phyloP scores from a whole-genome alignment of 2,797 vertebrate species.

The Nyctibius grandis region DNA sequence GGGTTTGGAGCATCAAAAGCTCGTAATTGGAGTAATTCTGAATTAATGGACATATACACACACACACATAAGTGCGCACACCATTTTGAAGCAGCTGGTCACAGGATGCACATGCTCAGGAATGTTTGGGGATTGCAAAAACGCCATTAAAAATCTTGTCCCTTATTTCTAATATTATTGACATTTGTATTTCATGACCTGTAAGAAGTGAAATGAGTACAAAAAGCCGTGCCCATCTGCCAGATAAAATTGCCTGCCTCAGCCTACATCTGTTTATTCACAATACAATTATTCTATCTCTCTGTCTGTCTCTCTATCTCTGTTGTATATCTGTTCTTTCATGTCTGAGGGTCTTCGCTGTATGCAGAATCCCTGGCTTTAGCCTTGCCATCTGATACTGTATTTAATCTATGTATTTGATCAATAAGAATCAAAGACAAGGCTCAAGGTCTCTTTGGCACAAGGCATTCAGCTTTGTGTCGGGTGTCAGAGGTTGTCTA shows the following conservation, averaged over 20 bases:
- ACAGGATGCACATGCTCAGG: slow-evolving; percentile 77
- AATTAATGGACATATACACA: slow-evolving; percentile 91
- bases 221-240: slow-evolving; percentile 33
- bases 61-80: background rate
- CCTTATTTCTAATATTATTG: background rate
- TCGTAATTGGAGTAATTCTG: slow-evolving; percentile 99
- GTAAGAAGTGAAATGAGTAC: slow-evolving; percentile 18
- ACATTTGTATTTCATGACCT: slow-evolving; percentile 47
- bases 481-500: slow-evolving; percentile 52
- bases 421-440: slow-evolving; percentile 70
- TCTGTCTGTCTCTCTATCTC: slow-evolving; percentile 4
- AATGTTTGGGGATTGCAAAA: slow-evolving; percentile 77
- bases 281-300: background rate
- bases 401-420: slow-evolving; percentile 69
- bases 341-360: slow-evolving; percentile 26
- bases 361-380: slow-evolving; percentile 40
- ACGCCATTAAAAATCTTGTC: slow-evolving; percentile 21
- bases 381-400: slow-evolving; percentile 58
- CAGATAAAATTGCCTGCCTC: background rate
- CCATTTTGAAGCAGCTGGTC: slow-evolving; percentile 85
- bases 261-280: slow-evolving; percentile 38
- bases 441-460: slow-evolving; percentile 69
- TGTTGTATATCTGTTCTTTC: slow-evolving; percentile 48
- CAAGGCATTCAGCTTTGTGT: slow-evolving; percentile 23
- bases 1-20: slow-evolving; percentile 90